Conservation (phyloP, 2,113 vertebrate species). For the Coturnix japonica region DNA sequence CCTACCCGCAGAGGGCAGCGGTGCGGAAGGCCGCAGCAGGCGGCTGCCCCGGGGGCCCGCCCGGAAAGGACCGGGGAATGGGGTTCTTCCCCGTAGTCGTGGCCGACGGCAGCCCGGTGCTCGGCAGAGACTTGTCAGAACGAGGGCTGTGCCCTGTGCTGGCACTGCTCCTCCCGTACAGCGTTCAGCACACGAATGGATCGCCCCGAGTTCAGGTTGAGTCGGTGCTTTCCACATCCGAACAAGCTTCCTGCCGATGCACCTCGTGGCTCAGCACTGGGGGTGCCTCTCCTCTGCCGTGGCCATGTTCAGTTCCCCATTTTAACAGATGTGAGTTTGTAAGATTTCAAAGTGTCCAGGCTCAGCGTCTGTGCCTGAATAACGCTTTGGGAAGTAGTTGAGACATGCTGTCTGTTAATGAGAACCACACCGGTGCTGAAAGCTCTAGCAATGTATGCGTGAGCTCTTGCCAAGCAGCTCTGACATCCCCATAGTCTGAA, state of each 20-base stretch:
- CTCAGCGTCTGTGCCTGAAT: too few species aligned
- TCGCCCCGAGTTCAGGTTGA: accelerated
- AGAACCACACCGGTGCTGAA: not conserved
- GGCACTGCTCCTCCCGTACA: accelerated
- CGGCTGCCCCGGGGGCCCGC: too few species aligned
- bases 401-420: not conserved
- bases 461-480: not conserved
- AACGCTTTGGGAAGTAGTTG: not conserved
- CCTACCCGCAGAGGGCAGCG: too few species aligned
- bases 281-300: accelerated
- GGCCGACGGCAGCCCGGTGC: too few species aligned
- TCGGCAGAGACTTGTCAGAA: accelerated
- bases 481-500: accelerated
- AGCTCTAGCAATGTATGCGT: accelerated
- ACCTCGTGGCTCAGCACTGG: accelerated
- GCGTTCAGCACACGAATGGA: accelerated
- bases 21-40: not conserved
- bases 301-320: accelerated
- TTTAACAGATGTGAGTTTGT: not conserved
- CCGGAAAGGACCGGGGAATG: not conserved
- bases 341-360: accelerated
- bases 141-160: accelerated
- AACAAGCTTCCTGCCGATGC: too few species aligned
- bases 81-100: not conserved
- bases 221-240: accelerated